A percentile compares a stretch with the other conserved stretches of the same genome.
Conservation (phyloP, 2,888 invertebrate genomes). For the Coenonympha glycerion region DNA sequence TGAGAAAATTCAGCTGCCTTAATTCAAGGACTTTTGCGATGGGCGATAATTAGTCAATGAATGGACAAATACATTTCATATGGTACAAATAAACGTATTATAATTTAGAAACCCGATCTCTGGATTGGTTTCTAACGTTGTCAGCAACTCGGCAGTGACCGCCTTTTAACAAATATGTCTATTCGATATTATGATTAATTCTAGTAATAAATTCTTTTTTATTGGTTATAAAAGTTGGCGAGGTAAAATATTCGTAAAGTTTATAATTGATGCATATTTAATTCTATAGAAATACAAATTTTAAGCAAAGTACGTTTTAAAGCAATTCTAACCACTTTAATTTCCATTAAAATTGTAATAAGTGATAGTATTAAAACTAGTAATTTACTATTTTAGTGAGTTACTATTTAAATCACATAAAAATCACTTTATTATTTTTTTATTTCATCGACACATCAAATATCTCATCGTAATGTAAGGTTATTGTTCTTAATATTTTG, state of each 20-base stretch:
- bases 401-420: not conserved
- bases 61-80: too few species aligned
- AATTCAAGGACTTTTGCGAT: too few species aligned
- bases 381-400: not conserved
- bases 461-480: not conserved
- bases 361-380: not conserved
- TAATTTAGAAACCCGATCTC: too few species aligned
- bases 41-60: too few species aligned
- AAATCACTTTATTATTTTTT: not conserved
- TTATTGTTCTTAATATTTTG: not conserved
- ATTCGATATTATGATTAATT: not conserved
- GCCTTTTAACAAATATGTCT: too few species aligned
- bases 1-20: too few species aligned
- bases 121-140: too few species aligned
- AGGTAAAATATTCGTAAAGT: too few species aligned
- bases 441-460: not conserved
- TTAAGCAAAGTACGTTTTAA: not conserved
- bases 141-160: too few species aligned
- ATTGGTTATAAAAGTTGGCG: not conserved
- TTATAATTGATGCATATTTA: too few species aligned
- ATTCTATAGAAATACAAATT: not conserved
- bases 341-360: too few species aligned
- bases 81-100: too few species aligned
- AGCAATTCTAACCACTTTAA: not conserved
- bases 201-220: not conserved